Conservation (phyloP, 2,113 vertebrate genomes). For the Formicarius rufipectus region DNA sequence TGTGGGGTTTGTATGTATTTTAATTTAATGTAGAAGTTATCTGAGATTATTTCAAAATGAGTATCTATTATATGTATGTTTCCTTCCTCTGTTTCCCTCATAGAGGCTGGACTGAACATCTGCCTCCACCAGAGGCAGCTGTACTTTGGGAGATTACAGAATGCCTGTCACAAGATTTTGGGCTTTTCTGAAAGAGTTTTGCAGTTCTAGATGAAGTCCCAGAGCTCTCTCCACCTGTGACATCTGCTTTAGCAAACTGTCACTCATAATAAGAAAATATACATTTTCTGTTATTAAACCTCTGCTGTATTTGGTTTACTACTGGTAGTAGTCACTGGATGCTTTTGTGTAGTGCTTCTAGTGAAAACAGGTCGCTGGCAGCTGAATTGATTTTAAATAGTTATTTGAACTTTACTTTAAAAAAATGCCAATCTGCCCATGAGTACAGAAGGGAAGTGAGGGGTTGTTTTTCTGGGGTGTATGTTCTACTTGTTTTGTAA, state of each 20-base stretch:
- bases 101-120: not conserved
- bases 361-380: not conserved
- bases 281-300: not conserved
- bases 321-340: not conserved
- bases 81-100: not conserved
- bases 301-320: not conserved
- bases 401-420: not conserved
- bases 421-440: not conserved
- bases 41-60: not conserved
- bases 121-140: not conserved
- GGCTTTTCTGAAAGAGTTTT: not conserved
- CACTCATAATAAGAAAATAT: not conserved
- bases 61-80: rapidly evolving
- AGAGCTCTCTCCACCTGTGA: not conserved
- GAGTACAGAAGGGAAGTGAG: not conserved
- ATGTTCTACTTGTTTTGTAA: not conserved
- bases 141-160: rapidly evolving
- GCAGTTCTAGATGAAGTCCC: not conserved
- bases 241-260: not conserved
- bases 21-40: not conserved
- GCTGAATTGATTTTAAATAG: not conserved
- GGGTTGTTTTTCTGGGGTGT: not conserved
- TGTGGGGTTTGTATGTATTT: not conserved
- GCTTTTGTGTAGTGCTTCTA: not conserved
- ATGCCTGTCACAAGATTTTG: rapidly evolving